Evolutionary conservation across 2,888 invertebrate species (phyloP), one percentile per base, ranked within the genome.

Genomic region (Lasioglossum leucozonium): DNA sequence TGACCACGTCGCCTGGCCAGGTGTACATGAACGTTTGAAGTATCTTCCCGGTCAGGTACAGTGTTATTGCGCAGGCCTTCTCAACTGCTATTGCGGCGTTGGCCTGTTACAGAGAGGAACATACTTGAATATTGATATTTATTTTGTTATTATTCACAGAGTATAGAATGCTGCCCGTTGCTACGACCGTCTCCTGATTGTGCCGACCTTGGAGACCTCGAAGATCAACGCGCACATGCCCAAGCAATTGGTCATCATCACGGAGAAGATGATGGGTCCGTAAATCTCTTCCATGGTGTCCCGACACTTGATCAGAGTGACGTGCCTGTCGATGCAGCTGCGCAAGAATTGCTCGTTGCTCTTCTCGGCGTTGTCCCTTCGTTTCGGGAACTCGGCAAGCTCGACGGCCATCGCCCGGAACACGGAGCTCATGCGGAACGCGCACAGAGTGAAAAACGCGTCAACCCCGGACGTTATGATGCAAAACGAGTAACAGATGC

Each of bases 371-470:
- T 10, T 37, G 34, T 34, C 34, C 10, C 18, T 16, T 10, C 8
- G 34, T 22, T 67, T 67, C 2, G 65, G 65, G 4, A 67, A 37
- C 22, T 67, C 65, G 18, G 34, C 65, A 18, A 67, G 34, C 6
- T 67, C 65, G 34, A 67, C 34, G 4, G 65, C 65, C 65, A 67
- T 30, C 65, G 34, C 34, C 34, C 34, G 30, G 65, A 67, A 67
- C 37, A 67, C 65, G 34, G 65, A 67, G 65, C 34, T 34, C 34
- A 67, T 67, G 34, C 65, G 65, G 37, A 67, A 67, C 65, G 65
- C 34, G 65, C 65, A 67, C 10, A 67, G 34, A 22, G 65, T 67
- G 65, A 67, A 67, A 34, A 67, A 67, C 65, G 65, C 65, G 65
- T 67, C 65, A 10, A 67, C 65, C 10, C 65, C 65, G 37, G 34